Base-by-base conservation (phyloP, 2,888 invertebrate genomes). In the Gibbula magus region DNA sequence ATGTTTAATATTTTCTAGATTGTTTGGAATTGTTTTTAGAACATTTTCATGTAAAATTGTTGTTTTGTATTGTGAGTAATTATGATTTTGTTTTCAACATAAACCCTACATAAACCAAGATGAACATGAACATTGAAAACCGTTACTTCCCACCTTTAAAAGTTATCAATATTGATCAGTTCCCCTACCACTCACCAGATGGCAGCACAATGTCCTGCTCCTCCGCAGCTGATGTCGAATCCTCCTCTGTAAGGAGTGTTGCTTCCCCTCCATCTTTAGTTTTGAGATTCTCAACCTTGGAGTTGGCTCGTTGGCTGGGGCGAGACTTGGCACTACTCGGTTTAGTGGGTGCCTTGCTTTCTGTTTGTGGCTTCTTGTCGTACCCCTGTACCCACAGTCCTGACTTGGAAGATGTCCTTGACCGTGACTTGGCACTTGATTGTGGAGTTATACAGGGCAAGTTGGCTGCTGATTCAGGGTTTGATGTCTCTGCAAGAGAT, bases 151-250 rank as follows among this genome's bases (percentile, higher is more conserved):
- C 5, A 10, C 45, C 45, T 10, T 10, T 8, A 45, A 1, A 61
- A 56, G 16, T n/a, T n/a, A 35, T 18, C n/a, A 8, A 61, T 39
- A 22, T 3, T 13, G 35, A 29, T 32, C 4, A 22, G 22, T 35
- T 18, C 22, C 18, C 5, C 3, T 22, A 32, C 35, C 7, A 79
- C 81, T 73, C 76, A 85, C 83, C 83, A 81, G 78, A 80, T 2
- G 82, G 83, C 25, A 83, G 45, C 2, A 79, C 75, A 70, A 83
- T 85, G 35, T 83, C 83, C 51, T 85, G 80, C 53, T 83, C 80
- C 22, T 76, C 61, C 10, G 77, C 76, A 13, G 81, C 75, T 13
- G 82, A 83, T 4, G 80, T 78, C 4, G 66, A 67, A 18, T 78
- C 77, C 56, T 79, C 70, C 32, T 76, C 77, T 22, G 52, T 29